Base-by-base conservation (phyloP, 2,113 vertebrate species). In the Symphodus melops region DNA sequence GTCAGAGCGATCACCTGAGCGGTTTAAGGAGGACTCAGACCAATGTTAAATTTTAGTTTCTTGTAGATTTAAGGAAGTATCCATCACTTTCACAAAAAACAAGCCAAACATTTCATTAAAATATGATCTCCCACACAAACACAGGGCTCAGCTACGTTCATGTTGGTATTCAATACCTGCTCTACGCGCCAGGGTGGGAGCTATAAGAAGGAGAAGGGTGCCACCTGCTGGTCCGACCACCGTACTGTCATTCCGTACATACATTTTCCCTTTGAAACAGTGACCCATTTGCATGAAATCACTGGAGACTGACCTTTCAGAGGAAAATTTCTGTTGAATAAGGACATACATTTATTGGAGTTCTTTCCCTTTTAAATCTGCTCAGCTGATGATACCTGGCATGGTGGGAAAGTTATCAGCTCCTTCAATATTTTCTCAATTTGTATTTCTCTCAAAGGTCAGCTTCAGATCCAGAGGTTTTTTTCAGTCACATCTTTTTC, bases 201-300 rank as follows among this genome's bases (percentile, higher is more conserved):
- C 33, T 42, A 68, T 56, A 60, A 59, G 37, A 61, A 80, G 67
- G 86, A 85, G 67, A 83, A 85, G 76, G 87, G 81, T 80, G 90
- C 86, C 91, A 86, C 91, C 93, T 93, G 92, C 92, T 94, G 92
- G 90, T 91, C 86, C 68, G 68, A 92, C 84, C 73, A 37, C 71
- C 49, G 8, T 39, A 76, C 85, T 78, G 61, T 55, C 68, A 42
- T 62, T 75, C 46, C 66, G 77, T 42, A 81, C 60, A 19, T 42
- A 81, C 60, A 19, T 63, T 21, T 75, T 14, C 44, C 65, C 56
- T 54, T 49, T 42, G 49, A 23, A 42, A 52, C 21, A 37, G 42
- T 2, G 8, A 64, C 0, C 23, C 73, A n/a, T 53, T 19, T 83
- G 83, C 83, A 88, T 89, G 81, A 78, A 63, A 14, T 28, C 58